Percentiles rank a stretch among this genome's conserved stretches.
Evolutionary conservation across 2,888 invertebrate genomes (phyloP).

Genomic region (Cacoxenus indagator): DNA sequence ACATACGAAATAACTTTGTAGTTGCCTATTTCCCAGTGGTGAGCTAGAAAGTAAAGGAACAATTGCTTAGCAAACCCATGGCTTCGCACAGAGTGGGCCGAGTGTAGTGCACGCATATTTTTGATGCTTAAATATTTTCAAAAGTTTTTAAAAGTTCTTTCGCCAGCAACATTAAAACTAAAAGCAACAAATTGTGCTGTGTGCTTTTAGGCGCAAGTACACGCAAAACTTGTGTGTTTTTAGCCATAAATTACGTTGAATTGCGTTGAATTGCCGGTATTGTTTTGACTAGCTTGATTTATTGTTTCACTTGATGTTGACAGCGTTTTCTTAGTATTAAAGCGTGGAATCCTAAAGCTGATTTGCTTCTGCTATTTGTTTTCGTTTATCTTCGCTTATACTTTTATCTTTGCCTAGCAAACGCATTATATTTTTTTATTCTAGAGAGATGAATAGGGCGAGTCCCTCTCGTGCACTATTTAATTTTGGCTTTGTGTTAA

Average conservation of each 20-base stretch:
- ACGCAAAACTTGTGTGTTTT: neutral
- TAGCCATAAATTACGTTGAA: too few species aligned
- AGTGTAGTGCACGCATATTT: neutral
- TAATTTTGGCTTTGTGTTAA: neutral
- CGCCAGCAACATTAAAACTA: neutral
- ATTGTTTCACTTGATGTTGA: slow-evolving; percentile 4
- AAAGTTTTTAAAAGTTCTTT: neutral
- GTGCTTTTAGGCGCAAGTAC: neutral
- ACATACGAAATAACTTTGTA: slow-evolving; percentile 56
- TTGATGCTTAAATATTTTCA: neutral
- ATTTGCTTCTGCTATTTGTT: too few species aligned
- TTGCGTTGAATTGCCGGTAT: neutral
- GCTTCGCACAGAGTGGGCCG: too few species aligned
- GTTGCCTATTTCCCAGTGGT: neutral
- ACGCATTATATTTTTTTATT: slow-evolving; percentile 12
- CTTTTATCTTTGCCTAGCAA: slow-evolving; percentile 53
- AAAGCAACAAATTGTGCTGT: slow-evolving; percentile 5
- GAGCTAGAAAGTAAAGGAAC: neutral
- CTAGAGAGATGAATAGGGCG: neutral
- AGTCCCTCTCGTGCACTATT: neutral
- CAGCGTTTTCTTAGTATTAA: too few species aligned
- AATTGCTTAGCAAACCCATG: neutral
- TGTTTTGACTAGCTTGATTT: neutral
- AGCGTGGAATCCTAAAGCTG: too few species aligned
- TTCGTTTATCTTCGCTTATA: slow-evolving; percentile 45